phyloP scores from a whole-genome alignment of 2,888 invertebrate genomes.

The Archaeoteleia sp. region DNA sequence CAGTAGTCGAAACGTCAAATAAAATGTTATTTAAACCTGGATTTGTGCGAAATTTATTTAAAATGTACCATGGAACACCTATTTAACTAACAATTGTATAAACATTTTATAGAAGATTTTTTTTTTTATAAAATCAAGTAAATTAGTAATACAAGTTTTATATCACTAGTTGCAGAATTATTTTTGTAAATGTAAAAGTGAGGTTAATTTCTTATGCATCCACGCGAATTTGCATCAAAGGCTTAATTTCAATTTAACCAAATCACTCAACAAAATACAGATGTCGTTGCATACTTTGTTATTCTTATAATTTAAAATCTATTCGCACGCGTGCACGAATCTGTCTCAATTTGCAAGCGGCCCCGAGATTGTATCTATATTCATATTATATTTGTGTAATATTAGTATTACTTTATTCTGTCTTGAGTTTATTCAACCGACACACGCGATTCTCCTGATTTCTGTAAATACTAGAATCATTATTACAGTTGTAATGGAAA shows the following conservation, averaged over 20 bases:
- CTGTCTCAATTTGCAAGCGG: slow-evolving; percentile 61
- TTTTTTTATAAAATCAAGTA: too few relatives aligned
- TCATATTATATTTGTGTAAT: slow-evolving; percentile 66
- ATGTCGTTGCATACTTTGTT: slow-evolving; percentile 11
- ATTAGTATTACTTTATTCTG: slow-evolving; percentile 62
- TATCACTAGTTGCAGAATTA: too few relatives aligned
- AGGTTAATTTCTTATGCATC: background rate
- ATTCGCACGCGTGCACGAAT: slow-evolving; percentile 40
- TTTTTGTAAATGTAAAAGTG: too few relatives aligned
- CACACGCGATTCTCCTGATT: slow-evolving; percentile 54
- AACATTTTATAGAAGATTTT: too few relatives aligned
- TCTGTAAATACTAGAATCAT: slow-evolving; percentile 64
- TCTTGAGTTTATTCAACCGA: slow-evolving; percentile 56
- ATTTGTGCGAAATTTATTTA: too few relatives aligned
- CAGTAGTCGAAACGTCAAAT: too few relatives aligned
- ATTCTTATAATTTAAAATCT: slow-evolving; percentile 5
- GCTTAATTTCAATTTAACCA: too few relatives aligned
- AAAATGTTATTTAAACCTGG: too few relatives aligned
- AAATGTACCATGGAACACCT: too few relatives aligned
- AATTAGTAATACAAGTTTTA: too few relatives aligned
- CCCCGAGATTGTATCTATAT: slow-evolving; percentile 55
- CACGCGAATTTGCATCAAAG: too few relatives aligned
- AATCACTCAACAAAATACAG: slow-evolving; percentile 1
- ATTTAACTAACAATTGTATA: too few relatives aligned
- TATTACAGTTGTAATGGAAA: slow-evolving; percentile 58